Evolutionary conservation across 2,797 vertebrate genomes (phyloP).

Genomic region (Sternarchorhynchus goeldii): DNA sequence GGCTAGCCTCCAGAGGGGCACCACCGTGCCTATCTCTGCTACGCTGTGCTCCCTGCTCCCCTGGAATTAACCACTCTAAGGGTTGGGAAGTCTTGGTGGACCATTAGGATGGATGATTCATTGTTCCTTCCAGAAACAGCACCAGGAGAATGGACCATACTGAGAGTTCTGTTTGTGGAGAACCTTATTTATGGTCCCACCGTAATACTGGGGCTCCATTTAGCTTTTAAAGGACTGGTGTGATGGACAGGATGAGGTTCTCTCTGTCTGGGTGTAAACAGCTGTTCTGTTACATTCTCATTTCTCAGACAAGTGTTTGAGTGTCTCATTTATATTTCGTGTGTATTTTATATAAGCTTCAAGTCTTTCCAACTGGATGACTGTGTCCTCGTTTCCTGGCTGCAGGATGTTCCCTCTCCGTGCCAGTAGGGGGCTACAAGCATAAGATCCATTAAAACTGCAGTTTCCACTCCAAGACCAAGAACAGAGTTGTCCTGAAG

Average conservation of each 20-base stretch:
- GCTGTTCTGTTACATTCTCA: neutral
- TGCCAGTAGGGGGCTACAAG: neutral
- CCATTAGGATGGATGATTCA: constrained; percentile 10
- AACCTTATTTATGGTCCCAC: constrained; percentile 62
- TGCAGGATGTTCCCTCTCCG: neutral
- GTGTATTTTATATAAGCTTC: neutral
- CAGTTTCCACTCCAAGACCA: constrained; percentile 6
- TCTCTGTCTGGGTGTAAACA: constrained; percentile 62
- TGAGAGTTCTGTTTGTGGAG: constrained; percentile 16
- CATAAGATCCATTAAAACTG: constrained; percentile 19
- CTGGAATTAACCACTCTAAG: no score
- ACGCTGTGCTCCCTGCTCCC: no score
- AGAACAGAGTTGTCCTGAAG: constrained; percentile 17
- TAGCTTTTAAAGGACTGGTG: constrained; percentile 64
- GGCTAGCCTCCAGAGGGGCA: no score
- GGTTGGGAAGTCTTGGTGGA: neutral
- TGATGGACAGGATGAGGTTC: constrained; percentile 60
- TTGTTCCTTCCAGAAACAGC: constrained; percentile 16
- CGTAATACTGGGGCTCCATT: constrained; percentile 63
- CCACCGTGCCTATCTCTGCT: no score
- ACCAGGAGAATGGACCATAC: neutral
- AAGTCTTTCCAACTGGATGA: no score
- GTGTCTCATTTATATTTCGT: neutral
- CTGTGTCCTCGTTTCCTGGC: no score
- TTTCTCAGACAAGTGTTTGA: neutral